Conservation (phyloP, 2,888 invertebrate species). For the Pinctada fucata region DNA sequence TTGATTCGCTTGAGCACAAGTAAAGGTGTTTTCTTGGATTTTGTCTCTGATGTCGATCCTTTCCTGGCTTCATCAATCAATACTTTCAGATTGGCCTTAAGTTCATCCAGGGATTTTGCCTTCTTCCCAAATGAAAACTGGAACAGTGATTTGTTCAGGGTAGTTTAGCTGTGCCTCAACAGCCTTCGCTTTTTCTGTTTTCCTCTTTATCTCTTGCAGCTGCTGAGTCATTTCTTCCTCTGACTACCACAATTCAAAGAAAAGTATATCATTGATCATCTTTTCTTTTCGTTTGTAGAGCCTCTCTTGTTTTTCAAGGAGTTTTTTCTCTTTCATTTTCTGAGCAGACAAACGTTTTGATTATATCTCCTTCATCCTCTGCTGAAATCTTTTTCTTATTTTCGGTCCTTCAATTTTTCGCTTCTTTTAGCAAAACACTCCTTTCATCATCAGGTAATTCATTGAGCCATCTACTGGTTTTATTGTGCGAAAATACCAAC, state of each 20-base stretch:
- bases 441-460: neutral
- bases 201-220: neutral
- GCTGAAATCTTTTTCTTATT: conserved; percentile 16
- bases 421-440: conserved; percentile 20
- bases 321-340: conserved; percentile 11
- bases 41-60: neutral
- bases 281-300: conserved; percentile 4
- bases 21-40: conserved; percentile 5
- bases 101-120: neutral
- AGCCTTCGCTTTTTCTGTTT: conserved; percentile 26
- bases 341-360: conserved; percentile 18
- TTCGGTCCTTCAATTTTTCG: too few species aligned
- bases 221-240: conserved; percentile 35
- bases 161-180: conserved; percentile 29
- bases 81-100: neutral
- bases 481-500: conserved; percentile 38
- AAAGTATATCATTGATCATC: conserved; percentile 40
- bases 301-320: neutral
- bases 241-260: conserved; percentile 45
- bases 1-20: conserved; percentile 22
- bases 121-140: conserved; percentile 2
- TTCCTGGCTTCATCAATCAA: conserved; percentile 10
- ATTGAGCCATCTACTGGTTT: conserved; percentile 36
- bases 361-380: conserved; percentile 19
- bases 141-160: conserved; percentile 2